These are phyloP conservation scores for Drosophila gaucha DNA, from an alignment of 2,888 invertebrate species.

Conservation along the genomic window DNA sequence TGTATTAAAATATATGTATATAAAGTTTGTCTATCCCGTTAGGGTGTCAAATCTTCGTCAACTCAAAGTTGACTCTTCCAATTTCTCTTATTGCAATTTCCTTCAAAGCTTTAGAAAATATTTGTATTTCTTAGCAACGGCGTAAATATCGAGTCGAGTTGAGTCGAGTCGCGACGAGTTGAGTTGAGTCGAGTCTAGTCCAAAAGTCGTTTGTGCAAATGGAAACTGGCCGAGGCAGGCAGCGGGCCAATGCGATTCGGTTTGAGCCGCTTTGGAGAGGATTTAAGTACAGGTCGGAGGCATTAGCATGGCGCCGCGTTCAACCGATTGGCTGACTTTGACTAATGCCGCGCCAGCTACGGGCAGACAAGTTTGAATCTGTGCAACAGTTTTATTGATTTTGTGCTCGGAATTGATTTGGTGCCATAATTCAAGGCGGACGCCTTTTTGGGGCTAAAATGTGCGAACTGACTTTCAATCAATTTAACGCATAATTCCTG, in stretches of 20 bases:
- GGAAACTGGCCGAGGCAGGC: constrained; percentile 2
- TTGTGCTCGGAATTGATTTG: constrained; percentile 66
- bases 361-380: neutral
- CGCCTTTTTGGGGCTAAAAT: constrained; percentile 45
- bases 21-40: neutral
- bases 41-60: neutral
- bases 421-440: constrained; percentile 65
- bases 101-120: constrained; percentile 44
- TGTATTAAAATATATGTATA: no score
- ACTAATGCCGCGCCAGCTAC: constrained; percentile 48
- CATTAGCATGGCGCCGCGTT: constrained; percentile 21
- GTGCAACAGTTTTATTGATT: constrained; percentile 74
- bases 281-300: constrained; percentile 50
- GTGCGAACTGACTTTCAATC: constrained; percentile 81
- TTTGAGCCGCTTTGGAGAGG: constrained; percentile 35
- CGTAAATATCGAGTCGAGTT: constrained; percentile 43
- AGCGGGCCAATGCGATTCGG: neutral
- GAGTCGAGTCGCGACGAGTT: no score
- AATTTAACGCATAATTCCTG: constrained; percentile 84
- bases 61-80: neutral
- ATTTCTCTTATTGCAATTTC: constrained; percentile 33
- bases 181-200: constrained; percentile 15
- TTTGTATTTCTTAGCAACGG: constrained; percentile 57
- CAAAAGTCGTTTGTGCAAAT: constrained; percentile 28
- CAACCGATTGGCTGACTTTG: constrained; percentile 55